Evolutionary conservation across 2,888 invertebrate species (phyloP).

Genomic region (Cinara cedri): DNA sequence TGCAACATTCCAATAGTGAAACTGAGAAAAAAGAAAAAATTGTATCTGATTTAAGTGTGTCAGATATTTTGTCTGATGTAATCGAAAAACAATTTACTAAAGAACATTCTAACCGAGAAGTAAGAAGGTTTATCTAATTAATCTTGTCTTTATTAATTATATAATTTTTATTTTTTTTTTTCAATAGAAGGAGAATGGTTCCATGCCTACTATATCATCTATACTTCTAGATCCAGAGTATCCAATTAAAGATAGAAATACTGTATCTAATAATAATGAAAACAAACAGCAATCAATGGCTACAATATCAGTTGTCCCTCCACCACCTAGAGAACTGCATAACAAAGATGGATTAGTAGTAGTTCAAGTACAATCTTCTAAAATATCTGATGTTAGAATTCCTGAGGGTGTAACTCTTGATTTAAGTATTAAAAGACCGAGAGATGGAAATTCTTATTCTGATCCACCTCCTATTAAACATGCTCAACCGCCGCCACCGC

Average conservation of each 20-base stretch:
- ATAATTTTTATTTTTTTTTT: slow-evolving; percentile 6
- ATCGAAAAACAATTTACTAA: slow-evolving; percentile 82
- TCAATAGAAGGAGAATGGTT: slow-evolving; percentile 49
- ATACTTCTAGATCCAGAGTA: slow-evolving; percentile 64
- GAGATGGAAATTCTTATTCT: slow-evolving; percentile 62
- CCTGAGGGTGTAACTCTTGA: slow-evolving; percentile 68
- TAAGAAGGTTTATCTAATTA: neutral
- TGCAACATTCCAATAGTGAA: slow-evolving; percentile 61
- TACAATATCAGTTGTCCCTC: slow-evolving; percentile 72
- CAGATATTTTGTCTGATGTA: slow-evolving; percentile 81
- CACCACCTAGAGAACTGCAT: slow-evolving; percentile 60
- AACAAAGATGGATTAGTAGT: slow-evolving; percentile 72
- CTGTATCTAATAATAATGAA: slow-evolving; percentile 36
- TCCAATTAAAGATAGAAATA: slow-evolving; percentile 51
- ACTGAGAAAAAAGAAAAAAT: slow-evolving; percentile 47
- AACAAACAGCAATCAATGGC: slow-evolving; percentile 63
- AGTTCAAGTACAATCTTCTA: slow-evolving; percentile 64
- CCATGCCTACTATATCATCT: slow-evolving; percentile 67
- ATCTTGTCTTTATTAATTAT: neutral
- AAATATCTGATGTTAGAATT: slow-evolving; percentile 50
- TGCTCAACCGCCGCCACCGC: slow-evolving; percentile 56
- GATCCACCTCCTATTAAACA: slow-evolving; percentile 58
- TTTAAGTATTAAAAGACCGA: slow-evolving; percentile 76
- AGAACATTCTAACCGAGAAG: slow-evolving; percentile 62
- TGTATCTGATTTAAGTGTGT: slow-evolving; percentile 68